Base-by-base conservation (phyloP, 2,888 invertebrate genomes). In the Nudaria mundana region DNA sequence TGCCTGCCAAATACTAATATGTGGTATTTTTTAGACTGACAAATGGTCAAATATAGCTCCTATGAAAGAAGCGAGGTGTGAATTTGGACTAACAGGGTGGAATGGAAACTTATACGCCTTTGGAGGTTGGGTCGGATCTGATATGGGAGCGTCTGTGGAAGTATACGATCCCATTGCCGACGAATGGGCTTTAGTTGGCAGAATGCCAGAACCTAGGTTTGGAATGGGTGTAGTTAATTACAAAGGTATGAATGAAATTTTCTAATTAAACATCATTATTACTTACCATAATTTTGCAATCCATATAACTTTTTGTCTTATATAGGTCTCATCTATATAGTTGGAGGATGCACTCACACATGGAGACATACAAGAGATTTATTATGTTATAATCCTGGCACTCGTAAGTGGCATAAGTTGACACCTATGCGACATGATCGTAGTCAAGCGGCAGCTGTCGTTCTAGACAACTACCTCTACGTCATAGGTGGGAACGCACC, bases 91-190 rank as follows among this genome's bases (percentile, higher is more conserved):
- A 48, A 95, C 96, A 65, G 94, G 95, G 8, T 91, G 95, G 77
- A 93, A 95, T 56, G 95, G 95, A 16, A 92, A 92, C 63, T 81
- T 98, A 43, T 96, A 95, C 72, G 97, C 97, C 0, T 93, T 98
- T 59, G 97, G 98, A 28, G 98, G 98, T 3, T 97, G 97, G 97
- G 94, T 97, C 20, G 97, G 97, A 0, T 94, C 95, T 46, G 96
- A 97, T 71, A 96, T 97, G 73, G 97, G 96, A 1, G 94, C 94
- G 14, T 93, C 95, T 0, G 95, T 98, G 49, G 98, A 98, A 75
- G 91, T 94, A 58, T 98, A 96, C 72, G 95, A 97, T 76, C 95
- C 97, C 0, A 89, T 92, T 40, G 85, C 91, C 20, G 93, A 96
- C 72, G 90, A 91, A 48, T 98, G 98, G 97, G 90, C 90, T 18